Percentiles rank a stretch among this genome's conserved stretches.
Evolutionary conservation across 2,113 vertebrate species (phyloP).

Genomic region (Cyanoderma ruficeps): DNA sequence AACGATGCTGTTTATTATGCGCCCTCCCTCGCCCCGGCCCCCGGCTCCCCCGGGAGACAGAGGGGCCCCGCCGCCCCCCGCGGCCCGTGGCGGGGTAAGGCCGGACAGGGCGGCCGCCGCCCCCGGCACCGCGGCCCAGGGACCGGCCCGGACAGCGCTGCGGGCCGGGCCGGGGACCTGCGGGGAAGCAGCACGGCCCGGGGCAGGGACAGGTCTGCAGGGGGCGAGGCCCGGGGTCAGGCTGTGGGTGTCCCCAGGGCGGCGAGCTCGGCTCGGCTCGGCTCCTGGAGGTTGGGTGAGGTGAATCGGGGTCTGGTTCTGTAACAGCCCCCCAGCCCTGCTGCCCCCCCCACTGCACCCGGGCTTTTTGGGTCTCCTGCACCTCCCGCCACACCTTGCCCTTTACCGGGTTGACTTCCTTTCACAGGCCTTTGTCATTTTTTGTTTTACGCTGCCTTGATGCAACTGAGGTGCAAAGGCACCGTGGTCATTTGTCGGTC

Average conservation of each 20-base stretch:
- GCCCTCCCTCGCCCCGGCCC: not conserved
- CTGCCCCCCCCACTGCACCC: not conserved
- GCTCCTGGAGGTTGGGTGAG: not conserved
- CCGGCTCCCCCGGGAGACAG: not conserved
- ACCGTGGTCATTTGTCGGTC: not conserved
- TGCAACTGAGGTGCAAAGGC: not conserved
- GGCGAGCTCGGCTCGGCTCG: not conserved
- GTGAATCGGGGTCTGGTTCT: not conserved
- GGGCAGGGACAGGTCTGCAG: not conserved
- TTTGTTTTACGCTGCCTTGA: not conserved
- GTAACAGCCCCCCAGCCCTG: not conserved
- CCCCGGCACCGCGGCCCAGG: not conserved
- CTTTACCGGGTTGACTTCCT: not conserved
- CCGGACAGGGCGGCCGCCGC: not conserved
- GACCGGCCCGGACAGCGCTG: not conserved
- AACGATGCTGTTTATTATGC: slow-evolving; percentile 17
- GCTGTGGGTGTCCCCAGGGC: not conserved
- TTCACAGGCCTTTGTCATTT: slow-evolving; percentile 16
- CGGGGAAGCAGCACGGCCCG: not conserved
- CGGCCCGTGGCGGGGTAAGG: not conserved
- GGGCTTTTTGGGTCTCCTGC: not conserved
- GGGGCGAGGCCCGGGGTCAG: not conserved
- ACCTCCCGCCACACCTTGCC: not conserved
- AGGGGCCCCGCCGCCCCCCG: not conserved
- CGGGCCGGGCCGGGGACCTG: not conserved